These are phyloP conservation scores for Thereva unica DNA, from an alignment of 2,888 invertebrate species.

Conservation along the genomic window DNA sequence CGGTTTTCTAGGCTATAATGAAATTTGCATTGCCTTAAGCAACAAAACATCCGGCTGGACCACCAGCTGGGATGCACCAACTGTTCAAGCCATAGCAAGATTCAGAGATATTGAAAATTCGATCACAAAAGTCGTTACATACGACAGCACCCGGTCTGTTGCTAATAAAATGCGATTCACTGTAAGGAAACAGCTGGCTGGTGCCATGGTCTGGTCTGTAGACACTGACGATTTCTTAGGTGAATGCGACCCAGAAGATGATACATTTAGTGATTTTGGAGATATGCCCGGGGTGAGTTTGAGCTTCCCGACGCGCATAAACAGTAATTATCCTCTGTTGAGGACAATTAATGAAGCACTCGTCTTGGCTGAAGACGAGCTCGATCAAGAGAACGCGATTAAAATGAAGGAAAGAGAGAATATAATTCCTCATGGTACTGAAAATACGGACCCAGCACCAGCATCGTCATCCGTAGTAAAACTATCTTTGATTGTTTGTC, in stretches of 20 bases:
- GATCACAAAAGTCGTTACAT: conserved; percentile 69
- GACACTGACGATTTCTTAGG: conserved; percentile 87
- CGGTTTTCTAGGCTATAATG: conserved; percentile 88
- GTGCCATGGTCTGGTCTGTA: conserved; percentile 87
- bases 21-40: conserved; percentile 69
- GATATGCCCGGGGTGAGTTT: conserved; percentile 44
- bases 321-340: conserved; percentile 70
- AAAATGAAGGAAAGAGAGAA: conserved; percentile 59
- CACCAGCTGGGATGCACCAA: conserved; percentile 70
- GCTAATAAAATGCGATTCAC: conserved; percentile 73
- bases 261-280: conserved; percentile 61
- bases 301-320: conserved; percentile 50
- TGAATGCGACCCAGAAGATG: conserved; percentile 62
- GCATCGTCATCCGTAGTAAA: conserved; percentile 23
- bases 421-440: conserved; percentile 55
- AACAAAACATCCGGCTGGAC: conserved; percentile 68
- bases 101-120: conserved; percentile 67
- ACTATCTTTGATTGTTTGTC: neutral
- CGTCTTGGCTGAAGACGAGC: conserved; percentile 60
- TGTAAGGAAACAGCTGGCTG: conserved; percentile 68
- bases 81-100: conserved; percentile 56
- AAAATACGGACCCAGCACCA: conserved; percentile 46
- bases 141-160: conserved; percentile 76
- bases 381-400: conserved; percentile 62
- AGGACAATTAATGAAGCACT: conserved; percentile 73